Percentiles rank a stretch among this genome's conserved stretches.
phyloP scores from a whole-genome alignment of 2,797 vertebrate genomes.

The Thaleichthys pacificus region DNA sequence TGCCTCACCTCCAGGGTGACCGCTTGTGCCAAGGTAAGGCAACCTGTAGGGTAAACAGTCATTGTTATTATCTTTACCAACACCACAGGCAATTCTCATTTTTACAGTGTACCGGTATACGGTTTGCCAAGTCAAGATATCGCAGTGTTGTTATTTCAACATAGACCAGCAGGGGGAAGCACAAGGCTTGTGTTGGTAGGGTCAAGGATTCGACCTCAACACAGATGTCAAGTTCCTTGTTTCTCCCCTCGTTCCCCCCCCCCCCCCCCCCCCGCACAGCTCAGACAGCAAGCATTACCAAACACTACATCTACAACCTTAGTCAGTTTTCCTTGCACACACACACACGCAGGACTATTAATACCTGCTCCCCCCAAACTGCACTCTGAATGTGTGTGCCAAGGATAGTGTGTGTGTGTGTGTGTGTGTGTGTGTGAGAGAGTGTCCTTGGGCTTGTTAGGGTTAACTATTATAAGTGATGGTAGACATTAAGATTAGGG shows the following conservation, averaged over 20 bases:
- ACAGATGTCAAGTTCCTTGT: background rate
- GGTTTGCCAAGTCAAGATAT: background rate
- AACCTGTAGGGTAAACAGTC: constrained; percentile 53
- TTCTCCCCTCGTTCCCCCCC: no score
- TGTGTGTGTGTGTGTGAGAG: background rate
- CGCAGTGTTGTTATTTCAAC: constrained; percentile 23
- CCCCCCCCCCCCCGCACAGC: no score
- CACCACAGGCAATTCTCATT: background rate
- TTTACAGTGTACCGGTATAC: background rate
- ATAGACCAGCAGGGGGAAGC: constrained; percentile 48
- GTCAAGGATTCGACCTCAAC: background rate
- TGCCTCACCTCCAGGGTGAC: constrained; percentile 82
- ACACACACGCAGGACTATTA: constrained; percentile 26
- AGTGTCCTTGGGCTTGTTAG: no score
- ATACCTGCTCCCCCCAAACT: constrained; percentile 26
- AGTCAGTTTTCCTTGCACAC: constrained; percentile 7
- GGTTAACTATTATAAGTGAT: no score
- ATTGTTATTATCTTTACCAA: constrained; percentile 1
- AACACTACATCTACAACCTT: constrained; percentile 3
- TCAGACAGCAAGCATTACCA: background rate
- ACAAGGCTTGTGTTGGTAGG: constrained; percentile 17
- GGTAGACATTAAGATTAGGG: no score
- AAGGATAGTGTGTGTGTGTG: background rate
- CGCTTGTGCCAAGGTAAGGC: constrained; percentile 53
- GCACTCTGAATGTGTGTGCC: background rate